Base-by-base conservation (phyloP, 1,140 invertebrate species). In the Thaumetopoea pityocampa region DNA sequence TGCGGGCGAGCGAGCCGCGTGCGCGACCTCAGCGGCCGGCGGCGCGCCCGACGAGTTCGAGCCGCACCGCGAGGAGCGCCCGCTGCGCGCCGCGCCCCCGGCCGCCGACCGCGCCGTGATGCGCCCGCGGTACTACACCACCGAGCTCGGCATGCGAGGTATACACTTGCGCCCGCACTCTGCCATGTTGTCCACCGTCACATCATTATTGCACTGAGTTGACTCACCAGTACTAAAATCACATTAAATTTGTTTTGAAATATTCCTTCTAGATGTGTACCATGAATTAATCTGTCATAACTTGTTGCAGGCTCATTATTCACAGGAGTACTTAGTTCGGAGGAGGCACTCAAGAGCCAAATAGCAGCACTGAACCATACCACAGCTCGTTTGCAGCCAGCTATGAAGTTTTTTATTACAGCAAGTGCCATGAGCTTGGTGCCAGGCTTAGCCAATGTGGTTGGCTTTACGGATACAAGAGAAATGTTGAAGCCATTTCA, bases 121-220 rank as follows among this genome's bases (percentile, higher is more conserved):
- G 17, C 87, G 96, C 3, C 96, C 96, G 1, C 87, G 96, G 16
- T 98, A 96, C 85, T 97, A 96, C 74, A 95, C 93, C 6, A 96
- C 95, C 0, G 96, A 98, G 81, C 87, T 98, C 17, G 95, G 94
- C 1, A 96, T 98, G 28, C 88, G 92, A 27, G 93, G 96, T 60
- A 32, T 10, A 12, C 23, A 12, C 17, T 9, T n/a, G n/a, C n/a
- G n/a, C n/a, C n/a, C n/a, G n/a, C n/a, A n/a, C n/a, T n/a, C n/a
- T n/a, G n/a, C n/a, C n/a, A n/a, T n/a, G n/a, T n/a, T n/a, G n/a
- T n/a, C n/a, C n/a, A n/a, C n/a, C n/a, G n/a, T n/a, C n/a, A n/a
- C n/a, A n/a, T n/a, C n/a, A 1, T 20, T 16, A 8, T 11, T 27
- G 6, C n/a, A 7, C 19, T 8, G 16, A 28, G n/a, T n/a, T n/a